Conservation (phyloP, 2,888 invertebrate species). For the Lasioglossum zephyrum region DNA sequence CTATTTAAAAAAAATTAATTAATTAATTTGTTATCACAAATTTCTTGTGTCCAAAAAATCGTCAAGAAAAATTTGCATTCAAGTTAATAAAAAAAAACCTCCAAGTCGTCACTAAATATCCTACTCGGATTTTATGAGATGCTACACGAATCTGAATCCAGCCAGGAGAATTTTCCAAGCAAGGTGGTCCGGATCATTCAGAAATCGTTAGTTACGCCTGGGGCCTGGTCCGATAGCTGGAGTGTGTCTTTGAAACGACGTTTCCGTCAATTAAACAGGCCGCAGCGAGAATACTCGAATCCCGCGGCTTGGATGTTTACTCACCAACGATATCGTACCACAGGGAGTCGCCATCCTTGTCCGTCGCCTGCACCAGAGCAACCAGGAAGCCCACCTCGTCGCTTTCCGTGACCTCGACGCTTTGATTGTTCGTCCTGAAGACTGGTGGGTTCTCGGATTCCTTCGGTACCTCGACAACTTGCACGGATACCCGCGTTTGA, state of each 20-base stretch:
- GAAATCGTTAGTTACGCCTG: neutral
- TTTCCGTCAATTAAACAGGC: neutral
- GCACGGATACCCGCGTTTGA: slow-evolving; percentile 90
- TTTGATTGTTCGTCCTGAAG: slow-evolving; percentile 88
- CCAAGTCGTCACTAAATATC: too few relatives aligned
- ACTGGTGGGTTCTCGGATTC: slow-evolving; percentile 87
- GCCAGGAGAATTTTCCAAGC: too few relatives aligned
- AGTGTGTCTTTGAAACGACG: neutral
- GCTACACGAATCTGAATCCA: too few relatives aligned
- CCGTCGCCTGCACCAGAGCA: slow-evolving; percentile 92
- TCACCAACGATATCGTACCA: slow-evolving; percentile 96
- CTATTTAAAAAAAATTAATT: too few relatives aligned
- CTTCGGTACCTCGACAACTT: slow-evolving; percentile 87
- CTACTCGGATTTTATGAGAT: too few relatives aligned
- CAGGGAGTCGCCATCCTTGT: slow-evolving; percentile 93
- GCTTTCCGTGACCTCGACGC: slow-evolving; percentile 92
- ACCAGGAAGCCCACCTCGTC: slow-evolving; percentile 95
- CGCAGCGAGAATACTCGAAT: neutral
- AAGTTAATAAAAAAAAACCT: too few relatives aligned
- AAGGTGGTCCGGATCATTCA: neutral
- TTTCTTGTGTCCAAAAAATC: too few relatives aligned
- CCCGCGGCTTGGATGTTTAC: slow-evolving; percentile 77
- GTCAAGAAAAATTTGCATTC: too few relatives aligned
- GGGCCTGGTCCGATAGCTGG: neutral
- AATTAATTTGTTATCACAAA: too few relatives aligned